Conservation (phyloP, 2,888 invertebrate genomes). For the Stictocephala bisonia region DNA sequence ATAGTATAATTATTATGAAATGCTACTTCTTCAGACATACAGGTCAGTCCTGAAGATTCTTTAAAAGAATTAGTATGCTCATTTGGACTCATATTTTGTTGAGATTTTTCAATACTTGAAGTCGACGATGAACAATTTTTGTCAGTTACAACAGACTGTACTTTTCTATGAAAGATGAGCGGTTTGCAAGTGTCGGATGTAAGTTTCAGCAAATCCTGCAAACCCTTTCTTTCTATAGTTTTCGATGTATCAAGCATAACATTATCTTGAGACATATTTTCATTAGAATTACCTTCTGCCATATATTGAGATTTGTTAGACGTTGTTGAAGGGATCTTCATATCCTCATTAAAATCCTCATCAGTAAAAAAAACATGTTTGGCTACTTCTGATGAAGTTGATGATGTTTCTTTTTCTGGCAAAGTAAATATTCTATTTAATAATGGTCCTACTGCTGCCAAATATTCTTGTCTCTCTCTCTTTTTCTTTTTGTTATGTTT, state of each 20-base stretch:
- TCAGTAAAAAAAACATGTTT: slow-evolving; percentile 33
- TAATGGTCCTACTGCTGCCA: slow-evolving; percentile 5
- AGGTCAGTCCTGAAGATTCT: too few relatives aligned
- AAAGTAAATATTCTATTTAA: background rate
- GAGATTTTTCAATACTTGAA: too few relatives aligned
- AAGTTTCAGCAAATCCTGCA: background rate
- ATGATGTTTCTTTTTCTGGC: background rate
- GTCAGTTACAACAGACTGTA: too few relatives aligned
- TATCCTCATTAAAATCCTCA: slow-evolving; percentile 14
- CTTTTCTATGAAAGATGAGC: slow-evolving; percentile 3
- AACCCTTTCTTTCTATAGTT: too few relatives aligned
- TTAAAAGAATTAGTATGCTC: too few relatives aligned
- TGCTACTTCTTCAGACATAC: too few relatives aligned
- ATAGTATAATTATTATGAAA: too few relatives aligned
- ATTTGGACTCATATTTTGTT: too few relatives aligned
- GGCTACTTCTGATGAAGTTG: background rate
- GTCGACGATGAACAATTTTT: too few relatives aligned
- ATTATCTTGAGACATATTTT: background rate
- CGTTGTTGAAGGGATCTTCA: background rate
- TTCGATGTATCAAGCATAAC: too few relatives aligned
- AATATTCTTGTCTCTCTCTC: background rate
- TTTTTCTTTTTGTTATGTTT: slow-evolving; percentile 30
- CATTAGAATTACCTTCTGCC: background rate
- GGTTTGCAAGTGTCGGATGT: background rate
- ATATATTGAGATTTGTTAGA: background rate